Conservation (phyloP, 2,113 vertebrate species). For the Pipa parva region DNA sequence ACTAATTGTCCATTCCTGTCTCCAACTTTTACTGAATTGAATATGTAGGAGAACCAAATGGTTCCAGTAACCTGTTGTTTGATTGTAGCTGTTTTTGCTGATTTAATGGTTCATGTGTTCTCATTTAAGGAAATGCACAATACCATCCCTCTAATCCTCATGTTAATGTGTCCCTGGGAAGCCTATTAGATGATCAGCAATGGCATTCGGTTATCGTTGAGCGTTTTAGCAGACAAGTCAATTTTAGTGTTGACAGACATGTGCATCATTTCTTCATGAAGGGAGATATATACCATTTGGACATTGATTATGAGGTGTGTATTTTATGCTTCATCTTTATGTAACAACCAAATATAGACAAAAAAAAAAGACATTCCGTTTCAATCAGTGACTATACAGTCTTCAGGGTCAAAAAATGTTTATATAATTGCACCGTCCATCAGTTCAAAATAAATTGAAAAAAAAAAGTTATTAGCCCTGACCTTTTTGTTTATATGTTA, state of each 20-base stretch:
- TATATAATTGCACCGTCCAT: background rate
- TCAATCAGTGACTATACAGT: background rate
- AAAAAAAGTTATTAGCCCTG: too few relatives aligned
- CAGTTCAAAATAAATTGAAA: background rate
- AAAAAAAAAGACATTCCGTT: background rate
- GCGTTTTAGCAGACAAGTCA: conserved; percentile 70
- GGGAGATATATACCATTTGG: conserved; percentile 68
- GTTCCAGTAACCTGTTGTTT: background rate
- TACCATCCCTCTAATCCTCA: conserved; percentile 51
- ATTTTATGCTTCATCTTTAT: conserved; percentile 52
- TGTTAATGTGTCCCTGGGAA: conserved; percentile 70
- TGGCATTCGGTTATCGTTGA: conserved; percentile 84
- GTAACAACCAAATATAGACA: background rate
- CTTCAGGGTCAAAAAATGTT: background rate
- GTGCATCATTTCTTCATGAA: conserved; percentile 68
- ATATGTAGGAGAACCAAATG: too few relatives aligned
- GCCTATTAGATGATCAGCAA: conserved; percentile 88
- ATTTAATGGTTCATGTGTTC: conserved; percentile 43
- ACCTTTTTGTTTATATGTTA: too few relatives aligned
- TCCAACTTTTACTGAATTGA: too few relatives aligned
- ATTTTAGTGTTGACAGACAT: conserved; percentile 87
- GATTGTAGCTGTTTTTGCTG: conserved; percentile 34
- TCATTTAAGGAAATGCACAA: conserved; percentile 63
- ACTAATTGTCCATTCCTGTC: too few relatives aligned
- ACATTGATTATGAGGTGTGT: conserved; percentile 80